Evolutionary conservation across 2,888 invertebrate species (phyloP), one percentile per base, ranked within the genome.

Genomic region (Melikaiella ostensackeni): DNA sequence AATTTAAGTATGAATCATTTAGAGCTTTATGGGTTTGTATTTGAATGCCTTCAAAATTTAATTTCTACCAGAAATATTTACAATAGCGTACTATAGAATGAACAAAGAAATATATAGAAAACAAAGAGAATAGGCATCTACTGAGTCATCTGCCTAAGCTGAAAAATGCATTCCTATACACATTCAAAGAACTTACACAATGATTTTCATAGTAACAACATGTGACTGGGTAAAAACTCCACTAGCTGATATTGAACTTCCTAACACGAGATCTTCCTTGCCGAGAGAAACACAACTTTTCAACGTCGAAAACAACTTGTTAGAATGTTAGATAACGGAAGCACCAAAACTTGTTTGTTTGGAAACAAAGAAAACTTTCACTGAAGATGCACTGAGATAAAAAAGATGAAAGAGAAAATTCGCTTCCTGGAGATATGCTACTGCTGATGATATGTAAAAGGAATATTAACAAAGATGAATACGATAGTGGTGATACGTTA

Each of bases 361-460:
- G 27, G n/a, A 63, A 50, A 70, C 30, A 70, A 70, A 50, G 70
- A 70, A 70, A 46, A 50, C 46, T 50, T 50, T 70, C 70, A 70
- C 70, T 30, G 30, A 30, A 30, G 9, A 46, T 24, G 16, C 66
- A 66, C 50, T 27, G 11, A 46, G 27, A 8, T 9, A 38, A 64
- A 42, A 38, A 16, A 7, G 6, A 70, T n/a, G 46, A 50, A 46
- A 8, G 46, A 16, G 16, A 27, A 35, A 38, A 30, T 50, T 70
- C 4, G 30, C 19, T 27, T 46, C 46, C 46, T 9, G 19, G 1
- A 57, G 33, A 70, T 70, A 50, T 70, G 70, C 46, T 70, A 30
- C 9, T 30, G 16, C 27, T 27, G 11, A 70, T 27, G 30, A 70
- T 70, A 50, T 70, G 46, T 33, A 13, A 27, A 64, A 21, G 13